Percentiles rank a stretch among this genome's conserved stretches.
phyloP scores from a whole-genome alignment of 2,113 vertebrate species.

The Pavo muticus region DNA sequence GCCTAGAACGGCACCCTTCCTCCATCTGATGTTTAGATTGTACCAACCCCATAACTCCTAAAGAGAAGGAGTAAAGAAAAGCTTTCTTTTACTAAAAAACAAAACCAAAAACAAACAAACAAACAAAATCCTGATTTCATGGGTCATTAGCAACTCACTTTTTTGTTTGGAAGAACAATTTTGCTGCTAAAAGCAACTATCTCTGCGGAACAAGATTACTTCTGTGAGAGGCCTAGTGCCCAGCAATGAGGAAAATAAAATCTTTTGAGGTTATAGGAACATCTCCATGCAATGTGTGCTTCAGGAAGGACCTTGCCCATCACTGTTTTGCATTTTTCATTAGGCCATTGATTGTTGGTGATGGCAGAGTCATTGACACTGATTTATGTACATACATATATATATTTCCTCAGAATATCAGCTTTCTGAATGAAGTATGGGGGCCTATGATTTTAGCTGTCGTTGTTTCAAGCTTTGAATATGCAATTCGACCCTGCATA shows the following conservation, averaged over 20 bases:
- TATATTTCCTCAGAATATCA: accelerated
- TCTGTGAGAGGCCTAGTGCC: not conserved
- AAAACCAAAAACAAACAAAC: too few relatives aligned
- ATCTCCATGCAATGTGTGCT: not conserved
- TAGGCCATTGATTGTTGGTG: not conserved
- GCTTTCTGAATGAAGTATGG: not conserved
- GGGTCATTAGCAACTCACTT: not conserved
- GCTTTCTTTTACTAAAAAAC: not conserved
- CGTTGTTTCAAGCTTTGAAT: not conserved
- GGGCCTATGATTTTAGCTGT: not conserved
- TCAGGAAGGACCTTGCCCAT: not conserved
- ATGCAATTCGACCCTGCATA: not conserved
- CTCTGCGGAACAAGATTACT: not conserved
- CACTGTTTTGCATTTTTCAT: not conserved
- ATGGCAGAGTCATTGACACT: not conserved
- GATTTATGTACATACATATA: not conserved
- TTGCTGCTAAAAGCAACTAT: not conserved
- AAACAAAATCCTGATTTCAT: not conserved
- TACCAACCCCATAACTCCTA: not conserved
- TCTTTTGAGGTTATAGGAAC: not conserved
- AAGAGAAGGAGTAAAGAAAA: not conserved
- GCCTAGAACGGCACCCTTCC: not conserved
- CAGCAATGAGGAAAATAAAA: not conserved
- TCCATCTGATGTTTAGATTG: not conserved
- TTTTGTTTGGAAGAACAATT: not conserved